Evolutionary conservation across 2,888 invertebrate species (phyloP), one percentile per base, ranked within the genome.

Genomic region (Chaitophorus viminalis): DNA sequence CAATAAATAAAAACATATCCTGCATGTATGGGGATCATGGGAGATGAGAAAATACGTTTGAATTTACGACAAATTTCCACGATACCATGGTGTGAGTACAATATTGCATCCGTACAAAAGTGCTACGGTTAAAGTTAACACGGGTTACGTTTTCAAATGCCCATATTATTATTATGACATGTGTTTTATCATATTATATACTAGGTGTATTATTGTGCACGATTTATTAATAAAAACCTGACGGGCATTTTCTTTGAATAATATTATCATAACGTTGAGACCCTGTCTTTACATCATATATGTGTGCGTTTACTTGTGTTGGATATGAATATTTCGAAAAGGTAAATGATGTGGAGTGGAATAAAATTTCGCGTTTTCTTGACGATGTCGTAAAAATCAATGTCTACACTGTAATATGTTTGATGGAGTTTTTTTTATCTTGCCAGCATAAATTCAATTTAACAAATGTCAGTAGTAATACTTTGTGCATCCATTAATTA

Each of bases 301-400:
- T 25, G 25, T 65, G 9, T 65, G 25, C 25, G 25, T 25, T 0
- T 33, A 39, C 36, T 36, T 25, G 18, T 72, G 31, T 5, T 6
- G 52, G 52, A 25, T 36, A 82, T 54, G 79, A 79, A 72, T 54
- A 39, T 54, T 72, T 72, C 52, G 25, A 82, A 82, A 72, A 31
- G 52, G 72, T 72, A 72, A 82, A 82, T 54, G 72, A 72, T 25
- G 72, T 36, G 82, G 82, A 82, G 72, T 54, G 17, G 52, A 72
- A 72, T 82, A 72, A 52, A 70, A 68, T 65, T 29, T n/a, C 29
- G 46, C 46, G 70, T 82, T 60, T 60, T 46, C 54, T n/a, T 33
- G 33, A 33, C 33, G 25, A 25, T 46, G 82, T 82, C 52, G 82
- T 82, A 72, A 72, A 82, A 72, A 82, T 82, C 82, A 72, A 82